These are phyloP conservation scores for Ammodytes dubius DNA, from an alignment of 2,113 vertebrate species.

Conservation along the genomic window DNA sequence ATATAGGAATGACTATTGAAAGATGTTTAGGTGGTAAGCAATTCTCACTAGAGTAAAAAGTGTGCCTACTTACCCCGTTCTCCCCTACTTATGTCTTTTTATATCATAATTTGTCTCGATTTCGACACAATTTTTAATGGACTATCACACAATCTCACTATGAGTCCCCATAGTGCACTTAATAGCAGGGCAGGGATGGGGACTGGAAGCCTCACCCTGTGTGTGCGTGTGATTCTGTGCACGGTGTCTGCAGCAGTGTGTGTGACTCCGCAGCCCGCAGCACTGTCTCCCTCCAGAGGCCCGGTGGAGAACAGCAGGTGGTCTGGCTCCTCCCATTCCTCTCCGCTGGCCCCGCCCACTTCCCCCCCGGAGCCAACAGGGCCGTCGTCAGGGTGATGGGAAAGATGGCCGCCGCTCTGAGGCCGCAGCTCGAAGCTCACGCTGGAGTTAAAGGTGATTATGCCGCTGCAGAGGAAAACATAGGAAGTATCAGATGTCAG, in stretches of 20 bases:
- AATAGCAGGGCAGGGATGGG: too few relatives aligned
- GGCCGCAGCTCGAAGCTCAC: slow-evolving; percentile 88
- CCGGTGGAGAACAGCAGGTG: slow-evolving; percentile 71
- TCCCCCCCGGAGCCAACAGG: neutral
- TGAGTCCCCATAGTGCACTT: too few relatives aligned
- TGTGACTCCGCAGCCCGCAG: slow-evolving; percentile 76
- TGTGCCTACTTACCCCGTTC: too few relatives aligned
- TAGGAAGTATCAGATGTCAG: too few relatives aligned
- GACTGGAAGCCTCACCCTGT: slow-evolving; percentile 54
- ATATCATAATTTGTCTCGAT: too few relatives aligned
- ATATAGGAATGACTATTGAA: too few relatives aligned
- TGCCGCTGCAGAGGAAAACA: slow-evolving; percentile 80
- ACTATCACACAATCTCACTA: too few relatives aligned
- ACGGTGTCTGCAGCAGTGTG: slow-evolving; percentile 55
- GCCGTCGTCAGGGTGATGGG: neutral
- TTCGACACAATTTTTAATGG: too few relatives aligned
- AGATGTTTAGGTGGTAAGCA: too few relatives aligned
- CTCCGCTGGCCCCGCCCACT: neutral
- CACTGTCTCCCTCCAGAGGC: slow-evolving; percentile 28
- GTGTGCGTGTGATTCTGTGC: slow-evolving; percentile 25
- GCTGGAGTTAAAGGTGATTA: slow-evolving; percentile 85
- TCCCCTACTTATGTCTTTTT: too few relatives aligned
- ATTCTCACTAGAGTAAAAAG: too few relatives aligned
- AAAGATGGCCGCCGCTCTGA: neutral
- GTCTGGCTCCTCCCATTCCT: neutral